These are phyloP conservation scores for Rutpela maculata DNA, from an alignment of 2,888 invertebrate genomes.

Conservation along the genomic window DNA sequence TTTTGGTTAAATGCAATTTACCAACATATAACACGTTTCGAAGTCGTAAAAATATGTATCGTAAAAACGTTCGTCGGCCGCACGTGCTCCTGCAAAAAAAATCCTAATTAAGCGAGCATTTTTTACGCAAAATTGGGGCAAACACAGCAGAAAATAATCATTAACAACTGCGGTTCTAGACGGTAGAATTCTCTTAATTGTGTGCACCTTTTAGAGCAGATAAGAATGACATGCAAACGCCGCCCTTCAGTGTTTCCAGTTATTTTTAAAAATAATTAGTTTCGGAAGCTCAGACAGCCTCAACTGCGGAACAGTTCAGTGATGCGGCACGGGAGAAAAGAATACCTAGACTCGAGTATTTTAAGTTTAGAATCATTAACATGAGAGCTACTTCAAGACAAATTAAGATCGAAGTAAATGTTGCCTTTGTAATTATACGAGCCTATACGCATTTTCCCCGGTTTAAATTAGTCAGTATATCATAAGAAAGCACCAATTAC, in stretches of 20 bases:
- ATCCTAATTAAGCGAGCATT: background rate
- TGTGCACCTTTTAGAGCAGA: conserved; percentile 57
- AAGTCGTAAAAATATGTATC: background rate
- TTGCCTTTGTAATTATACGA: conserved; percentile 58
- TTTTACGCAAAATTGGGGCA: conserved; percentile 45
- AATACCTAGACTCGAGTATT: conserved; percentile 48
- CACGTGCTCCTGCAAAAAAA: conserved; percentile 6
- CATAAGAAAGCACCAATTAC: conserved; percentile 44
- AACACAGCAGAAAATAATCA: conserved; percentile 51
- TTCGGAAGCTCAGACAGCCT: conserved; percentile 65
- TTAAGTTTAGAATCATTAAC: conserved; percentile 57
- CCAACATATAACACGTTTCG: background rate
- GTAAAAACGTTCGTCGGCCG: background rate
- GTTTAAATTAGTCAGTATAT: conserved; percentile 53
- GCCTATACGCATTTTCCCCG: conserved; percentile 47
- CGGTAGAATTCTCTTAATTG: conserved; percentile 56
- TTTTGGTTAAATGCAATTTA: too few species aligned
- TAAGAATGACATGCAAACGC: conserved; percentile 55
- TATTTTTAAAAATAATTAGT: conserved; percentile 70
- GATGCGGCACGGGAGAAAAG: conserved; percentile 21
- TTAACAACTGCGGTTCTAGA: conserved; percentile 47
- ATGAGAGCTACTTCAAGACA: conserved; percentile 59
- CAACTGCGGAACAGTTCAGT: conserved; percentile 47
- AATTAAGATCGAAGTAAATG: conserved; percentile 63
- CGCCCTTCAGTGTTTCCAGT: conserved; percentile 56